Evolutionary conservation across 2,888 invertebrate genomes (phyloP).

Genomic region (Silvanus unidentatus): DNA sequence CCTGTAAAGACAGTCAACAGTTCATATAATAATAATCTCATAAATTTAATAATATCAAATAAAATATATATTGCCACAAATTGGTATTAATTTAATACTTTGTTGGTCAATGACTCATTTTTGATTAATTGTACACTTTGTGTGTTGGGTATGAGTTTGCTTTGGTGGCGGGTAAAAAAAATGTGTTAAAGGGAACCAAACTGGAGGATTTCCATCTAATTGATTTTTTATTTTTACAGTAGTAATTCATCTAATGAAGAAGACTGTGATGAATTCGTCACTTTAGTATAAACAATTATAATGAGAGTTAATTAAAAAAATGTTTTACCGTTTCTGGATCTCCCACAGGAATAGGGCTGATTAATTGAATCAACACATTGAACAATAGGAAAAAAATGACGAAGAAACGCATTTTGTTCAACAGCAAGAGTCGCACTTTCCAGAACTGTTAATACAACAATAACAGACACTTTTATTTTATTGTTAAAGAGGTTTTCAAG

Average conservation of each 20-base stretch:
- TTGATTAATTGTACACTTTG: no score
- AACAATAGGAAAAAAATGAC: neutral
- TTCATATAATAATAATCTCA: no score
- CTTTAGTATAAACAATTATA: neutral
- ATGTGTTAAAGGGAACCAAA: no score
- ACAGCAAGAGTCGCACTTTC: conserved; percentile 2
- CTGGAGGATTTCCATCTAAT: no score
- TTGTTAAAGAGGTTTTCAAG: no score
- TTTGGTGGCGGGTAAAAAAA: no score
- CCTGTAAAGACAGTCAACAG: conserved; percentile 48
- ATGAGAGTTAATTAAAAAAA: neutral
- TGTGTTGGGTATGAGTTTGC: no score
- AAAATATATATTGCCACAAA: no score
- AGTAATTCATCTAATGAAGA: conserved; percentile 1
- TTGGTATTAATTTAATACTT: no score
- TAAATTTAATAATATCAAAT: no score
- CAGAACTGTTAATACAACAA: neutral
- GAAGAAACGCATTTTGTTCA: neutral
- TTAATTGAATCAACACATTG: conserved; percentile 3
- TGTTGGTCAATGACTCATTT: no score
- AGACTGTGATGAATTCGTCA: neutral
- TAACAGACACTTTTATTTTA: no score
- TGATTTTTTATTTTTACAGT: neutral
- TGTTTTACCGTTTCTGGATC: conserved; percentile 20
- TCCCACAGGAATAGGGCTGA: conserved; percentile 12